Percentiles rank a stretch among this genome's conserved stretches.
These are phyloP conservation scores for Coregonus sp. DNA, from an alignment of 2,797 vertebrate species.

Conservation along the genomic window DNA sequence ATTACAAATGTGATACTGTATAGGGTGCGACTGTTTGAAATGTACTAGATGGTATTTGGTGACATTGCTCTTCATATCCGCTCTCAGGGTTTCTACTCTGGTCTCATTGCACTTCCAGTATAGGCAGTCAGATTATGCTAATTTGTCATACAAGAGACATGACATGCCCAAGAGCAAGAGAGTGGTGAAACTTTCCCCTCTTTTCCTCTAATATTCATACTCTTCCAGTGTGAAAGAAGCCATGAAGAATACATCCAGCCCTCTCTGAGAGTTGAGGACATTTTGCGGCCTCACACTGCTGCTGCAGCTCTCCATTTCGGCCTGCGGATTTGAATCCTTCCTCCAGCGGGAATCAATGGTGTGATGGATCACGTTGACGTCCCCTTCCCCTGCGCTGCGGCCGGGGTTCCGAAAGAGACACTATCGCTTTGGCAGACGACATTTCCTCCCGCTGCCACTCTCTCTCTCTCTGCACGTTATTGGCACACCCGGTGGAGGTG, in stretches of 20 bases:
- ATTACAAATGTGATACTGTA: not conserved
- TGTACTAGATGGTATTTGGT: not conserved
- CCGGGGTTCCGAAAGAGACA: conserved; percentile 74
- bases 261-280: not conserved
- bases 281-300: conserved; percentile 3
- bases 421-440: conserved; percentile 73
- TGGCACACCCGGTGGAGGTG: conserved; percentile 61
- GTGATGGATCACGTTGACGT: conserved; percentile 79
- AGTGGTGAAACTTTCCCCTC: too few species aligned
- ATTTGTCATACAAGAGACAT: too few species aligned
- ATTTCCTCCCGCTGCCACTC: conserved; percentile 73
- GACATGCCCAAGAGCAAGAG: too few species aligned
- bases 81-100: too few species aligned
- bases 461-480: conserved; percentile 69
- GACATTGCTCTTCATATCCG: not conserved
- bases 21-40: not conserved
- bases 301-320: conserved; percentile 42
- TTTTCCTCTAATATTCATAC: not conserved
- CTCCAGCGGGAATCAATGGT: conserved; percentile 70
- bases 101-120: too few species aligned
- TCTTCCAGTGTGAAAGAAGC: too few species aligned
- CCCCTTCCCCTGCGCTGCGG: conserved; percentile 66
- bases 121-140: too few species aligned
- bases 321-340: conserved; percentile 51
- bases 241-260: not conserved